Evolutionary conservation across 1,140 invertebrate genomes (phyloP).

Genomic region (Dinothrombium tinctorium): DNA sequence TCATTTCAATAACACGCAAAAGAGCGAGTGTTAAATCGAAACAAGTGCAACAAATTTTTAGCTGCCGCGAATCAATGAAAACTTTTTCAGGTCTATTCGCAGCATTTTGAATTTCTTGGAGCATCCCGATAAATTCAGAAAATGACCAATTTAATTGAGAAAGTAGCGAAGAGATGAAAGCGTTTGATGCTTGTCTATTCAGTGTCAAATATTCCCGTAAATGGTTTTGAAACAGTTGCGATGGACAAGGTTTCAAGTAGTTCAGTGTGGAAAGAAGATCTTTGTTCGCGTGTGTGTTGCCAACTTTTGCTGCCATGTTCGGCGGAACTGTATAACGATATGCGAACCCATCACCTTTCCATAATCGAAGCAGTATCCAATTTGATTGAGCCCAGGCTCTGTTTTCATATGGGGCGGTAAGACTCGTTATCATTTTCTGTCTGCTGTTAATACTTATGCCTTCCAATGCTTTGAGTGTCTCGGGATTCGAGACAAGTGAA

Average conservation of each 20-base stretch:
- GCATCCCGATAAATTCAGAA: constrained; percentile 59
- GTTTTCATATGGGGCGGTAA: constrained; percentile 52
- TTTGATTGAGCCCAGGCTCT: constrained; percentile 63
- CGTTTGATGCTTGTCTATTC: constrained; percentile 27
- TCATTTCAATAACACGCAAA: constrained; percentile 53
- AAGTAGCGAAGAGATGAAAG: constrained; percentile 49
- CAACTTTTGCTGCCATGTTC: constrained; percentile 21
- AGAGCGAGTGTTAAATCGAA: constrained; percentile 44
- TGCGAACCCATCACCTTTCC: constrained; percentile 52
- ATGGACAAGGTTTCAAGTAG: constrained; percentile 34
- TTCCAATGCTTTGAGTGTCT: constrained; percentile 35
- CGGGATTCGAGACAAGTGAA: constrained; percentile 35
- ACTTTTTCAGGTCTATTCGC: constrained; percentile 24
- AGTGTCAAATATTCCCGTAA: constrained; percentile 27
- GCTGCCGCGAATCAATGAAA: constrained; percentile 44
- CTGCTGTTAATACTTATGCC: constrained; percentile 30
- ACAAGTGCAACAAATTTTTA: constrained; percentile 60
- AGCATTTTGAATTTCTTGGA: constrained; percentile 47
- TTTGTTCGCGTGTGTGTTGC: background rate
- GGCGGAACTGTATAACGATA: constrained; percentile 43
- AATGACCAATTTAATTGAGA: constrained; percentile 70
- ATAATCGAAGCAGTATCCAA: constrained; percentile 56
- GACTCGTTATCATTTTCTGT: constrained; percentile 33
- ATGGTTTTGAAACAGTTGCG: constrained; percentile 29
- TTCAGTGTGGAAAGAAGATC: constrained; percentile 7